These are phyloP conservation scores for Saccostrea echinata DNA, from an alignment of 1,140 invertebrate genomes.

Conservation along the genomic window DNA sequence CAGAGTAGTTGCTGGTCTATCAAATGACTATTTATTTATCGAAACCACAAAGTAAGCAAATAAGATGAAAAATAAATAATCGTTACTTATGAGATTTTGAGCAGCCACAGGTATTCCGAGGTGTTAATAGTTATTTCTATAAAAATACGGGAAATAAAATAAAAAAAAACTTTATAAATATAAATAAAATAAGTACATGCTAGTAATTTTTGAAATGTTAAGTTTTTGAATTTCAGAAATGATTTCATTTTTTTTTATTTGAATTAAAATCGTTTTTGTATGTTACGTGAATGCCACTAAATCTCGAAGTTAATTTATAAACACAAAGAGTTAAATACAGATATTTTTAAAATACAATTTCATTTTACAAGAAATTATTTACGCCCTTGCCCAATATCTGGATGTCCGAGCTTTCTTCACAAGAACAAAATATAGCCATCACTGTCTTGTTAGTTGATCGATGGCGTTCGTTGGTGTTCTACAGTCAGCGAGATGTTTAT, in stretches of 20 bases:
- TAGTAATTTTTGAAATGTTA: too few species aligned
- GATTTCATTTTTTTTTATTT: too few species aligned
- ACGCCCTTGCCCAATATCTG: neutral
- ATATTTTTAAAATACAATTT: too few species aligned
- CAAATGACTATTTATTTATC: slow-evolving; percentile 1
- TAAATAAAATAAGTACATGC: neutral
- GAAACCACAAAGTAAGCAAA: slow-evolving; percentile 36
- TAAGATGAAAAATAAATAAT: slow-evolving; percentile 9
- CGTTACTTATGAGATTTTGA: neutral
- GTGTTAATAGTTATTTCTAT: neutral
- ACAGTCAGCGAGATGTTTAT: neutral
- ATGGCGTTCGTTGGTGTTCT: slow-evolving; percentile 9
- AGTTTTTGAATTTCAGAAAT: too few species aligned
- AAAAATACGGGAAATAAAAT: neutral
- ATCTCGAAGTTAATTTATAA: too few species aligned
- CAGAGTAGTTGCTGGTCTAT: slow-evolving; percentile 17
- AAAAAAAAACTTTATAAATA: neutral
- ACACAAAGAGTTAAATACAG: too few species aligned
- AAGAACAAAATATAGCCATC: neutral
- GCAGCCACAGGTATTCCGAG: neutral
- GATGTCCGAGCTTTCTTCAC: neutral
- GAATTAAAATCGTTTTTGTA: too few species aligned
- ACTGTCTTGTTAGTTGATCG: neutral
- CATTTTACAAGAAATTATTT: neutral
- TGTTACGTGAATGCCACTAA: too few species aligned